Percentiles rank a stretch among this genome's conserved stretches.
Conservation (phyloP, 2,888 invertebrate genomes). For the Agriopis leucophaearia region DNA sequence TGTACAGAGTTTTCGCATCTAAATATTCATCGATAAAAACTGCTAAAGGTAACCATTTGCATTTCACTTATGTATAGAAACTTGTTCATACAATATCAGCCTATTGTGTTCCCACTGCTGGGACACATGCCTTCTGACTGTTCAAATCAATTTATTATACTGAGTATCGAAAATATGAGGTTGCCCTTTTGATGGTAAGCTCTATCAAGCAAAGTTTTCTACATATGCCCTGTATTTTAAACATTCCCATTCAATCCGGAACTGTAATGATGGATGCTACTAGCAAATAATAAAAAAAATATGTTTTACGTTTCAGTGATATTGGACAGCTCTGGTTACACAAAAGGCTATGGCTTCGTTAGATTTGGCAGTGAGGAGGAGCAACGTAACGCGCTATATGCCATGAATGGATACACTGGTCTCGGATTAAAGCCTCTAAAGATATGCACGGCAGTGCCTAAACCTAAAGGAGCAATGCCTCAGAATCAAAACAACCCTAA, state of each 20-base stretch:
- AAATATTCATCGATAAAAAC: conserved; percentile 97
- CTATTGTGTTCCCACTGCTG: too few relatives aligned
- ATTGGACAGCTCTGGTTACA: conserved; percentile 94
- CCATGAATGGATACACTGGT: conserved; percentile 97
- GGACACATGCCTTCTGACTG: too few relatives aligned
- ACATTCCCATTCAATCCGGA: too few relatives aligned
- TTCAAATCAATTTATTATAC: neutral
- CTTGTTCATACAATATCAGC: too few relatives aligned
- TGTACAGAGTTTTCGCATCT: conserved; percentile 96
- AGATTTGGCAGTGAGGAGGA: conserved; percentile 97
- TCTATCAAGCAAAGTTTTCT: too few relatives aligned
- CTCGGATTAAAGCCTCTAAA: conserved; percentile 95
- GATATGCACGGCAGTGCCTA: conserved; percentile 97
- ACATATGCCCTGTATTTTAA: too few relatives aligned
- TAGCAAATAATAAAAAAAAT: too few relatives aligned
- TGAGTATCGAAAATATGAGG: too few relatives aligned
- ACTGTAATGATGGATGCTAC: too few relatives aligned
- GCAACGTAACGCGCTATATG: conserved; percentile 95
- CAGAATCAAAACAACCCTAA: conserved; percentile 63
- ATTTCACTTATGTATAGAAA: neutral
- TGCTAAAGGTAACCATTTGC: conserved; percentile 90
- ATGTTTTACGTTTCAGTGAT: conserved; percentile 89
- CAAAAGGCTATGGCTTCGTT: conserved; percentile 98
- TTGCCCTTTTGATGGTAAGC: too few relatives aligned
- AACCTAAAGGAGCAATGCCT: conserved; percentile 87